Percentiles rank a stretch among this genome's conserved stretches.
phyloP scores from a whole-genome alignment of 2,113 vertebrate genomes.

The Leptodactylus fuscus region DNA sequence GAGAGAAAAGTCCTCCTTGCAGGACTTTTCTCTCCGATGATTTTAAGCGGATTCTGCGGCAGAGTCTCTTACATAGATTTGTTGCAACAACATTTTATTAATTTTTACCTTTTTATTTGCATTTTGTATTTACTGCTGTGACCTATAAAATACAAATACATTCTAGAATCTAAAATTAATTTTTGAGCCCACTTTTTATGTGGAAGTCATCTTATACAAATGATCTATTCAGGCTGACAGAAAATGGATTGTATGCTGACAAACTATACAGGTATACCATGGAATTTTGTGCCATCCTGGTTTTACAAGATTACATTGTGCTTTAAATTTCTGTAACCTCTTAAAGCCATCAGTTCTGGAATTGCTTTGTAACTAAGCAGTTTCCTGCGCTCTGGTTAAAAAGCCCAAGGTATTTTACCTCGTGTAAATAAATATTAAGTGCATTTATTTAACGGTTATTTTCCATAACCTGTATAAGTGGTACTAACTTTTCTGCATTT shows the following conservation, averaged over 20 bases:
- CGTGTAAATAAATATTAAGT: slow-evolving; percentile 31
- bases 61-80: no score
- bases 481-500: background rate
- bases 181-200: slow-evolving; percentile 13
- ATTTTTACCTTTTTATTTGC: background rate
- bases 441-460: slow-evolving; percentile 17
- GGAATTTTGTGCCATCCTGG: slow-evolving; percentile 10
- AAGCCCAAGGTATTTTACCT: slow-evolving; percentile 47
- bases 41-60: no score
- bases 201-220: background rate
- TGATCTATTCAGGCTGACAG: background rate
- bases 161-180: background rate
- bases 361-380: background rate
- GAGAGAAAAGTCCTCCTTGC: no score
- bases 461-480: background rate
- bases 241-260: slow-evolving; percentile 13
- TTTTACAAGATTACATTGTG: background rate
- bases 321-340: slow-evolving; percentile 23
- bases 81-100: slow-evolving; percentile 28
- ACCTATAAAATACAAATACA: background rate
- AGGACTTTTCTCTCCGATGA: no score
- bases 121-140: background rate
- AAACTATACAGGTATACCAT: slow-evolving; percentile 35
- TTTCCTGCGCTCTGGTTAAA: background rate
- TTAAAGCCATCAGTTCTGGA: slow-evolving; percentile 32